Evolutionary conservation across 2,113 vertebrate species (phyloP).

Genomic region (Microtus pennsylvanicus): DNA sequence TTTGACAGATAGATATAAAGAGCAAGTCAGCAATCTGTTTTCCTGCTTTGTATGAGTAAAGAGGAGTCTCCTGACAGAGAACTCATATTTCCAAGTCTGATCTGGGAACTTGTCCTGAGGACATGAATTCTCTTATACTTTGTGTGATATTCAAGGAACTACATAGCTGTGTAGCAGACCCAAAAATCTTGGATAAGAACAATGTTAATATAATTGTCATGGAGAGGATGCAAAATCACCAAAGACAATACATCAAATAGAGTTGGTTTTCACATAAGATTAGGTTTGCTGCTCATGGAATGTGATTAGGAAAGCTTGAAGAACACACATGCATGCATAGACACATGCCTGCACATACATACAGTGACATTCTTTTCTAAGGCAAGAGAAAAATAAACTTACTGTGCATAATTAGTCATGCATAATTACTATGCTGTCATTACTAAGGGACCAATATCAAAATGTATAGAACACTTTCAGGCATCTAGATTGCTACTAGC

Average conservation of each 20-base stretch:
- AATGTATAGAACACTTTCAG: not conserved
- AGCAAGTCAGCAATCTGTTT: slow-evolving; percentile 25
- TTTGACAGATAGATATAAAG: slow-evolving; percentile 27
- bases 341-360: not conserved
- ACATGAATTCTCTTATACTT: not conserved
- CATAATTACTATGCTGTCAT: not conserved
- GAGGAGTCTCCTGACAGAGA: not conserved
- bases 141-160: not conserved
- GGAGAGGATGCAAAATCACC: not conserved
- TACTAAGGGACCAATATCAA: not conserved
- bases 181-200: not conserved
- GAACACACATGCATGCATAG: not conserved
- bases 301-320: not conserved
- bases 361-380: not conserved
- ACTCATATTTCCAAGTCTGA: not conserved
- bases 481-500: not conserved
- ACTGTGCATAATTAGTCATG: not conserved
- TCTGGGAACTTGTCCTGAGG: not conserved
- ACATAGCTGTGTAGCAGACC: not conserved
- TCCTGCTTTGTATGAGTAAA: not conserved
- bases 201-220: not conserved
- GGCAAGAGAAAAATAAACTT: not conserved
- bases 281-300: not conserved
- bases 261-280: not conserved
- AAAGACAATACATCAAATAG: slow-evolving; percentile 40